A percentile compares a stretch with the other conserved stretches of the same genome.
Conservation (phyloP, 2,797 vertebrate genomes). For the Prionace glauca region DNA sequence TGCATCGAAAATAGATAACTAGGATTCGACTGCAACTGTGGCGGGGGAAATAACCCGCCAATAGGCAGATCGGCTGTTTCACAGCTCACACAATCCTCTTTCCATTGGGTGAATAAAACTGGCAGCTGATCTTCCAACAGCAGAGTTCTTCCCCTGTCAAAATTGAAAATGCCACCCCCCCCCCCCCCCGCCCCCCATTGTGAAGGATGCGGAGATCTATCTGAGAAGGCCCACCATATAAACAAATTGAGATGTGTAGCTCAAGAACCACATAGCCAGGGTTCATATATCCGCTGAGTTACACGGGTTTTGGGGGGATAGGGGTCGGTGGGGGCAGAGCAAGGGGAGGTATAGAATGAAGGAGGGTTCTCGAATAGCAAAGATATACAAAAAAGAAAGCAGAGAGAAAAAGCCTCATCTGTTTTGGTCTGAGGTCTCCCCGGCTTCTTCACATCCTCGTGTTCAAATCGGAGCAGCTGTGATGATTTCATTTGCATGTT, state of each 20-base stretch:
- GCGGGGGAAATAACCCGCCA: background rate
- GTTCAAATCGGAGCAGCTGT: slow-evolving; percentile 99
- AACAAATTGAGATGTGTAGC: background rate
- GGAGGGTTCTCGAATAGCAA: background rate
- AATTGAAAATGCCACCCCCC: background rate
- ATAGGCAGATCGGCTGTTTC: background rate
- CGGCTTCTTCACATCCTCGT: slow-evolving; percentile 74
- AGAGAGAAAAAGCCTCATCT: background rate
- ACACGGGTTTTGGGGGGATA: background rate
- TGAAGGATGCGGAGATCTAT: background rate
- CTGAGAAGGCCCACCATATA: background rate
- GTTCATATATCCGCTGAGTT: background rate
- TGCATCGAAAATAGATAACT: background rate
- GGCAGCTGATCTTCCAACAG: background rate
- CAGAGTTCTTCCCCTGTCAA: background rate
- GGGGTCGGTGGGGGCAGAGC: too few relatives aligned
- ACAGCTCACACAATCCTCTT: background rate
- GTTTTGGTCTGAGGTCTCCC: background rate
- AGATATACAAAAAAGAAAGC: too few relatives aligned
- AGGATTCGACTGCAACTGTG: background rate
- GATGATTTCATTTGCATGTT: slow-evolving; percentile 99
- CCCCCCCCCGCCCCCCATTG: background rate
- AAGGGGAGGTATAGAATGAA: background rate
- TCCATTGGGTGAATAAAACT: background rate
- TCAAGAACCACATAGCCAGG: background rate